Conservation (phyloP, 2,888 invertebrate species). For the Leptopilina myrica region DNA sequence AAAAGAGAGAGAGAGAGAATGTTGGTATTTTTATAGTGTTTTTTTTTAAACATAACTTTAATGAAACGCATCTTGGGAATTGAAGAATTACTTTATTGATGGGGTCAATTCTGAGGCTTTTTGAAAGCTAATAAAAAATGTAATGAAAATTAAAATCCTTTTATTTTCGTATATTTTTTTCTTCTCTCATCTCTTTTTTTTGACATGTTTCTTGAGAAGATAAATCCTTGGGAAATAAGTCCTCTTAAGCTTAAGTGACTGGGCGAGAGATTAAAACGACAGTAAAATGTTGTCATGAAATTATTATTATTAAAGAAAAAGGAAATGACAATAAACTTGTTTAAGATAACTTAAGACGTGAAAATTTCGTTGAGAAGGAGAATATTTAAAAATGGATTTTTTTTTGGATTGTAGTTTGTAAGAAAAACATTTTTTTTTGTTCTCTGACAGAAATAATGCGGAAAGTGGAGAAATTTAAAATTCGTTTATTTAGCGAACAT, state of each 20-base stretch:
- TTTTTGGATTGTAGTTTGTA: too few species aligned
- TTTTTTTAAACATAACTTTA: not conserved
- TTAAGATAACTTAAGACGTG: too few species aligned
- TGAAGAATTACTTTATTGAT: not conserved
- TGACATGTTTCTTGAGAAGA: not conserved
- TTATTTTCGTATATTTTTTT: not conserved
- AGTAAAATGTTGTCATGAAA: not conserved
- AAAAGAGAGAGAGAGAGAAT: too few species aligned
- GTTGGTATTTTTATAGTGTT: not conserved
- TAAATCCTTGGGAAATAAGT: not conserved
- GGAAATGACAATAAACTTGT: too few species aligned
- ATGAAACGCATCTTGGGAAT: not conserved
- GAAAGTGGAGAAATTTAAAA: not conserved
- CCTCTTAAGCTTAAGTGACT: slow-evolving; percentile 7
- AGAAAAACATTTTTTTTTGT: too few species aligned
- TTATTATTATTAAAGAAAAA: not conserved
- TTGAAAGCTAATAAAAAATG: too few species aligned
- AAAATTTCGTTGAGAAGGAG: too few species aligned
- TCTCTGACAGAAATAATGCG: too few species aligned
- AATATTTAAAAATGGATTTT: too few species aligned
- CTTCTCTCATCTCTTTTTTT: not conserved
- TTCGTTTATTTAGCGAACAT: not conserved
- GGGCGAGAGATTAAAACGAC: slow-evolving; percentile 5
- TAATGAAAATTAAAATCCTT: not conserved
- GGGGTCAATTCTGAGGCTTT: not conserved